A percentile compares a stretch with the other conserved stretches of the same genome.
phyloP scores from a whole-genome alignment of 2,113 vertebrate species.

The Gymnogyps californianus region DNA sequence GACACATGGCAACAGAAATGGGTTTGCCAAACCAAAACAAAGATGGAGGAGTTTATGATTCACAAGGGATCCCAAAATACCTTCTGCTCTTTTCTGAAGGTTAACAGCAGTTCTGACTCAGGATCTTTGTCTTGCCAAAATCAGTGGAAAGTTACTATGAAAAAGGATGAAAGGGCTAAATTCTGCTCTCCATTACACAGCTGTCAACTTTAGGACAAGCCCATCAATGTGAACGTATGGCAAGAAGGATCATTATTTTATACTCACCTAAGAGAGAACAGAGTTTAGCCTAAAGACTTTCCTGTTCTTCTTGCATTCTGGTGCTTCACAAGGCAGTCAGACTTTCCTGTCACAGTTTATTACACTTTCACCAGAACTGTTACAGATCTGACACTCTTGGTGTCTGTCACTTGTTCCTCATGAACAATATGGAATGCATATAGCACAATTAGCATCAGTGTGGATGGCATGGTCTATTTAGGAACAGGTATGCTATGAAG shows the following conservation, averaged over 20 bases:
- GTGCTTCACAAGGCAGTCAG: not conserved
- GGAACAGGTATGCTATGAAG: not conserved
- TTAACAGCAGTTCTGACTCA: not conserved
- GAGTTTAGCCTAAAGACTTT: not conserved
- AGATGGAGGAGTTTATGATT: not conserved
- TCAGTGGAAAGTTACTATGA: not conserved
- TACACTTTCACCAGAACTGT: not conserved
- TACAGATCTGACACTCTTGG: not conserved
- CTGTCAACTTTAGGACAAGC: not conserved
- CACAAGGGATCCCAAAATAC: not conserved
- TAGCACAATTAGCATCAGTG: not conserved
- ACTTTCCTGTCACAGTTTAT: not conserved
- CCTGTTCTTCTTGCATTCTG: not conserved
- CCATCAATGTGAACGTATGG: not conserved
- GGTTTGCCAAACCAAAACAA: not conserved
- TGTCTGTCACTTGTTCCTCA: not conserved
- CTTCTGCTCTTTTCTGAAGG: not conserved
- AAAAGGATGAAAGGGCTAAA: not conserved
- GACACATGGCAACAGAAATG: not conserved
- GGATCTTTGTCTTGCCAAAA: not conserved
- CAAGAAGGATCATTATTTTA: not conserved
- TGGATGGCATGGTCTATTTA: not conserved
- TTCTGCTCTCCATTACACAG: not conserved
- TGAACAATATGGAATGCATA: not conserved
- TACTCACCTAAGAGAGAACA: not conserved